Percentiles rank a stretch among this genome's conserved stretches.
Evolutionary conservation across 2,888 invertebrate species (phyloP).

Genomic region (Drosophila pseudotalamancana): DNA sequence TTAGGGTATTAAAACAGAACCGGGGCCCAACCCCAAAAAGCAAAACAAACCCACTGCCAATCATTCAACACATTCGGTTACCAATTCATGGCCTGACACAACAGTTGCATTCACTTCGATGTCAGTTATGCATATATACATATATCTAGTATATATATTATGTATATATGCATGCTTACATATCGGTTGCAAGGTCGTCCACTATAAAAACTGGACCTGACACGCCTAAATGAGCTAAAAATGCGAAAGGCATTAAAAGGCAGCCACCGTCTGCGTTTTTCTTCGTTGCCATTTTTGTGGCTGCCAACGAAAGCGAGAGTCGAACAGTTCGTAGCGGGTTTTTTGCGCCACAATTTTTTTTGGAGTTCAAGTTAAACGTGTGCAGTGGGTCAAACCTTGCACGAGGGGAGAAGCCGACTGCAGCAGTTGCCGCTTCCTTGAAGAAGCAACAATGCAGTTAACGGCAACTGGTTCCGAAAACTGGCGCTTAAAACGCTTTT

Average conservation of each 20-base stretch:
- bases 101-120: slow-evolving; percentile 57
- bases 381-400: slow-evolving; percentile 74
- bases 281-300: slow-evolving; percentile 55
- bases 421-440: slow-evolving; percentile 7
- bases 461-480: slow-evolving; percentile 69
- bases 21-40: slow-evolving; percentile 8
- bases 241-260: slow-evolving; percentile 69
- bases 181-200: slow-evolving; percentile 84
- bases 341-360: slow-evolving; percentile 46
- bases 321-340: slow-evolving; percentile 32
- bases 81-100: slow-evolving; percentile 53
- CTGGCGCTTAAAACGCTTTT: slow-evolving; percentile 42
- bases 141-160: slow-evolving; percentile 7
- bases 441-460: slow-evolving; percentile 58
- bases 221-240: slow-evolving; percentile 79
- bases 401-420: slow-evolving; percentile 28
- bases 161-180: slow-evolving; percentile 44
- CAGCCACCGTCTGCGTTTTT: slow-evolving; percentile 24
- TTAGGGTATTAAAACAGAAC: slow-evolving; percentile 8
- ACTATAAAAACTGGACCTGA: slow-evolving; percentile 75
- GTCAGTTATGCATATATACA: slow-evolving; percentile 26
- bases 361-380: slow-evolving; percentile 79
- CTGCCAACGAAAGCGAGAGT: slow-evolving; percentile 63
- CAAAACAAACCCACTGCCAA: slow-evolving; percentile 48
- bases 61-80: slow-evolving; percentile 25